Percentiles rank a stretch among this genome's conserved stretches.
Conservation (phyloP, 1,140 invertebrate species). For the Ostrea denselamellosa region DNA sequence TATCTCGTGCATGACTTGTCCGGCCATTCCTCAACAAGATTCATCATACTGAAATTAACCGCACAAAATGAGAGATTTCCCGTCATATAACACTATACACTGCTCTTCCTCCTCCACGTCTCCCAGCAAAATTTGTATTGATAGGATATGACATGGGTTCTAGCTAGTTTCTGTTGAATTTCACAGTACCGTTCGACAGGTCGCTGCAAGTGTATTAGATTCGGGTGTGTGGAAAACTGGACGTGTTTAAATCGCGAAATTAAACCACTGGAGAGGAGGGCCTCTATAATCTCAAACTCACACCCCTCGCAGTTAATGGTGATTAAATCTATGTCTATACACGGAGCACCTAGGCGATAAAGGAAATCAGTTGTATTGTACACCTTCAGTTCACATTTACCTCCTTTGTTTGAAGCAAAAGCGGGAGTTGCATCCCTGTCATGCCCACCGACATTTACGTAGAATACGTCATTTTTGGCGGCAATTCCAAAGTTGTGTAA, state of each 20-base stretch:
- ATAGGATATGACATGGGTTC: conserved; percentile 53
- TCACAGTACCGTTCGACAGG: conserved; percentile 55
- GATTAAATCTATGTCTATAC: conserved; percentile 51
- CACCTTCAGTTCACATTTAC: conserved; percentile 48
- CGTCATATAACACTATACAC: no score
- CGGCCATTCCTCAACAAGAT: no score
- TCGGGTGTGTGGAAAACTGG: conserved; percentile 56
- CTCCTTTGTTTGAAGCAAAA: conserved; percentile 46
- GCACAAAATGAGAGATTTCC: no score
- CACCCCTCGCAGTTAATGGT: conserved; percentile 63
- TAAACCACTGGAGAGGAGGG: conserved; percentile 45
- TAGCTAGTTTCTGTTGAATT: conserved; percentile 48
- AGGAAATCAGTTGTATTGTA: conserved; percentile 51
- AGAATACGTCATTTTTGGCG: conserved; percentile 39
- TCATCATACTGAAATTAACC: no score
- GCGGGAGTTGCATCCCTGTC: conserved; percentile 46
- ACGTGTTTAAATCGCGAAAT: conserved; percentile 52
- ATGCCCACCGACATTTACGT: conserved; percentile 52
- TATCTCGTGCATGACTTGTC: no score
- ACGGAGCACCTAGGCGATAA: conserved; percentile 40
- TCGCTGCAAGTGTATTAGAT: conserved; percentile 37
- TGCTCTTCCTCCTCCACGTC: conserved; percentile 41
- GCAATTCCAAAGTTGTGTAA: conserved; percentile 54
- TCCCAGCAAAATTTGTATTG: conserved; percentile 56
- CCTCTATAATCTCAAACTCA: conserved; percentile 57